Evolutionary conservation across 2,113 vertebrate genomes (phyloP), one percentile per base, ranked within the genome.

Genomic region (Spermophilus dauricus): DNA sequence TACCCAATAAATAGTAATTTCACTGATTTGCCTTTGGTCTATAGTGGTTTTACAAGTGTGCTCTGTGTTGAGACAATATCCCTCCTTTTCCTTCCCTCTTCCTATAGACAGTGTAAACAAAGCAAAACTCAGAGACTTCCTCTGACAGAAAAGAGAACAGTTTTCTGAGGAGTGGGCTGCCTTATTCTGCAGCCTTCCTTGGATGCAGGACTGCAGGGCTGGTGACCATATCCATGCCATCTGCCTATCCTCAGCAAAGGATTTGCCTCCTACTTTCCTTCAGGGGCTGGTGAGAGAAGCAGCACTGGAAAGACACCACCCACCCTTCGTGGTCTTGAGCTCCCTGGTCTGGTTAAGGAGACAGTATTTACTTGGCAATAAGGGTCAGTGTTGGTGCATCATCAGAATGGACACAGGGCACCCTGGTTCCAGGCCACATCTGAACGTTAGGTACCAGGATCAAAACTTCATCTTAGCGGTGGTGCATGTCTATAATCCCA

Each of bases 361-460:
- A 39, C 22, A 28, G 86, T 51, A 51, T 51, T 78, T 53, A 37
- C 37, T 80, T 13, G 51, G 65, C 20, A 39, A 67, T 13, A 34
- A 1, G 28, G 34, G 42, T 24, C 39, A 3, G 17, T 18, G 39
- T 2, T 58, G 37, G 48, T 5, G 12, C 8, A n/a, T 48, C 39
- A 16, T 67, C 61, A 63, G 24, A 70, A 87, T 1, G 9, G 14
- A 42, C 75, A 20, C 5, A 2, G 39, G 58, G 32, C 11, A 39
- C 34, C 34, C 2, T 45, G 56, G 28, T 75, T 92, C 83, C 58
- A 82, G 81, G 32, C 58, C 11, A 1, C 37, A 24, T 42, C 42
- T 73, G 75, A 96, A 39, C 18, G 30, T 32, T 18, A 95, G 69
- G 32, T 67, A 78, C n/a, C 37, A 84, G 82, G n/a, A 70, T 88